Evolutionary conservation across 2,797 vertebrate genomes (phyloP).

Genomic region (Orientallactaga sibirica): DNA sequence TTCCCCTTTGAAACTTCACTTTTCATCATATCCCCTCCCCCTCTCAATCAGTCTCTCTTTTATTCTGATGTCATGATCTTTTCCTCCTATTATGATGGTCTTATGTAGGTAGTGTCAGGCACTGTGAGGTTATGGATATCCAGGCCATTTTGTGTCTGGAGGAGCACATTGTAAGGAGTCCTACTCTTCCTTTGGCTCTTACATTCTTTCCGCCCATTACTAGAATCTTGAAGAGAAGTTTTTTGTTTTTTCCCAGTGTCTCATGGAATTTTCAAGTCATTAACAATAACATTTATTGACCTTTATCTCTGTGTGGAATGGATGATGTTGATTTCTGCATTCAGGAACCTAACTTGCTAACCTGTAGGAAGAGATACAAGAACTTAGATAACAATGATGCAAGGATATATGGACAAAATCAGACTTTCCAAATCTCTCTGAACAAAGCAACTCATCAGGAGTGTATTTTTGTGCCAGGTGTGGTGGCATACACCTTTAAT

Average conservation of each 20-base stretch:
- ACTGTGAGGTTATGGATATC: no score
- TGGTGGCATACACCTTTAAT: no score
- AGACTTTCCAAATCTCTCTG: constrained; percentile 19
- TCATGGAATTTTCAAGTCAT: background rate
- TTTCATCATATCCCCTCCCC: no score
- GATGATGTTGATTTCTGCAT: background rate
- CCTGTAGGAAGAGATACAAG: background rate
- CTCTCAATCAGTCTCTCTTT: no score
- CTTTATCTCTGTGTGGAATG: constrained; percentile 21
- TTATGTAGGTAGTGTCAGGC: no score
- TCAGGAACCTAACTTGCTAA: background rate
- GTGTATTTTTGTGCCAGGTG: no score
- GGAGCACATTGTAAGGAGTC: no score
- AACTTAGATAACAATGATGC: background rate
- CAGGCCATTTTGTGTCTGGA: no score
- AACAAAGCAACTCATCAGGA: background rate
- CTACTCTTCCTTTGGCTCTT: no score
- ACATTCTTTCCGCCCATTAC: background rate
- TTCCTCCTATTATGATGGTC: no score
- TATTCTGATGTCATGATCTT: no score
- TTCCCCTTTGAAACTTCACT: no score
- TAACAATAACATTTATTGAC: constrained; percentile 9
- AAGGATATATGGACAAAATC: constrained; percentile 24
- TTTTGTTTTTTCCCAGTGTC: background rate
- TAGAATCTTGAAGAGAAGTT: constrained; percentile 1